These are phyloP conservation scores for Orycteropus afer DNA, from an alignment of 2,113 vertebrate species.

Conservation along the genomic window DNA sequence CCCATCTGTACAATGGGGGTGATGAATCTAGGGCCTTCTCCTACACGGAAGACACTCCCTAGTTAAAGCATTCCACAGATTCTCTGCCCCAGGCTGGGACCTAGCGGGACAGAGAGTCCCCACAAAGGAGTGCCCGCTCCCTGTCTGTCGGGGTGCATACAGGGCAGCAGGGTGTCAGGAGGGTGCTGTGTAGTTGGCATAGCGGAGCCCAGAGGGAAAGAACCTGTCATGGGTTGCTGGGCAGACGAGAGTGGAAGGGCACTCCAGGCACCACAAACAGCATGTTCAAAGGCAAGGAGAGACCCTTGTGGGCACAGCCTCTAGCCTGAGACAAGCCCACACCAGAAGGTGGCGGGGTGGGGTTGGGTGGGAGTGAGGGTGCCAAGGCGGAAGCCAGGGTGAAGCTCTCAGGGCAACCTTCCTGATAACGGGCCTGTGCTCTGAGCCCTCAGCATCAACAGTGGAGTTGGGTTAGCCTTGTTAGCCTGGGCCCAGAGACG, in stretches of 20 bases:
- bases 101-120: neutral
- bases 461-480: neutral
- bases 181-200: neutral
- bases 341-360: neutral
- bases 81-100: neutral
- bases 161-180: neutral
- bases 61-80: neutral
- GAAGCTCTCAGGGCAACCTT: neutral
- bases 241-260: neutral
- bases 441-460: neutral
- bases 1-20: neutral
- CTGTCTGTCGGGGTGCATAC: neutral
- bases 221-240: neutral
- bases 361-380: no score
- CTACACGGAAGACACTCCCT: neutral
- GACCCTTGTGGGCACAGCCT: neutral
- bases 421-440: no score
- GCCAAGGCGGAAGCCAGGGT: fast-evolving
- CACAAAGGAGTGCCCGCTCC: neutral
- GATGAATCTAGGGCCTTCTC: neutral
- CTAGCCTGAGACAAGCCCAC: neutral
- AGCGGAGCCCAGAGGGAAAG: neutral
- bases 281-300: neutral
- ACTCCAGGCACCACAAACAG: neutral
- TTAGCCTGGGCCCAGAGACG: neutral